These are phyloP conservation scores for Chrysolina oricalcia DNA, from an alignment of 2,888 invertebrate genomes.

Conservation along the genomic window DNA sequence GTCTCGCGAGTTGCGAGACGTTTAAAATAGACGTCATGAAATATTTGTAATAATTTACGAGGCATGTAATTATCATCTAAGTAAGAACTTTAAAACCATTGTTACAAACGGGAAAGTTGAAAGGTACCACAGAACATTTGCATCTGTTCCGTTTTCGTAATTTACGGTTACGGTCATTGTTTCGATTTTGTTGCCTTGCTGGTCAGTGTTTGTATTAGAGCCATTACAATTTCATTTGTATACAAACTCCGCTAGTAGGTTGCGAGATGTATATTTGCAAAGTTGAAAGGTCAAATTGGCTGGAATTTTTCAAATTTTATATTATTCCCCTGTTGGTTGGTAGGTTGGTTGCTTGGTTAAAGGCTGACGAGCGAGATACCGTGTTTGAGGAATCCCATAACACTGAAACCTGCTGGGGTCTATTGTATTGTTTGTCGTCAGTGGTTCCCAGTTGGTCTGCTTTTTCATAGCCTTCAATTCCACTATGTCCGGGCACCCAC, in stretches of 20 bases:
- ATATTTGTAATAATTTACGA: slow-evolving; percentile 40
- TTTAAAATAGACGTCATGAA: slow-evolving; percentile 43
- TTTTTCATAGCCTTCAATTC: too few relatives aligned
- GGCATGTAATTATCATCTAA: slow-evolving; percentile 36
- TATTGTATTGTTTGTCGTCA: too few relatives aligned
- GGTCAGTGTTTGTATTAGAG: slow-evolving; percentile 9
- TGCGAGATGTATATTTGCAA: not conserved
- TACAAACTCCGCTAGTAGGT: not conserved
- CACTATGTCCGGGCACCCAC: too few relatives aligned
- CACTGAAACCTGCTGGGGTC: too few relatives aligned
- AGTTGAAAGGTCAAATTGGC: too few relatives aligned
- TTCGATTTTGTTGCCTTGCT: slow-evolving; percentile 14
- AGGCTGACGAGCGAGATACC: too few relatives aligned
- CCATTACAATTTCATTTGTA: slow-evolving; percentile 2
- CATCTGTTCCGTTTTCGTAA: slow-evolving; percentile 25
- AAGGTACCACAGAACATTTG: slow-evolving; percentile 22
- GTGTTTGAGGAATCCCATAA: too few relatives aligned
- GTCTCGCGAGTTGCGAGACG: slow-evolving; percentile 30
- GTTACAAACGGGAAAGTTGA: slow-evolving; percentile 35
- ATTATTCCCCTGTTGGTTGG: too few relatives aligned
- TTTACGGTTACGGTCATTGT: slow-evolving; percentile 8
- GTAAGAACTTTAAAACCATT: slow-evolving; percentile 37
- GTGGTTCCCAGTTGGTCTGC: too few relatives aligned
- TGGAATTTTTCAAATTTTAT: too few relatives aligned
- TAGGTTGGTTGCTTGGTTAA: too few relatives aligned